These are phyloP conservation scores for Diacarnus erythraeanus DNA, from an alignment of 37 sponge, comb jelly and placozoan species.

Conservation along the genomic window DNA sequence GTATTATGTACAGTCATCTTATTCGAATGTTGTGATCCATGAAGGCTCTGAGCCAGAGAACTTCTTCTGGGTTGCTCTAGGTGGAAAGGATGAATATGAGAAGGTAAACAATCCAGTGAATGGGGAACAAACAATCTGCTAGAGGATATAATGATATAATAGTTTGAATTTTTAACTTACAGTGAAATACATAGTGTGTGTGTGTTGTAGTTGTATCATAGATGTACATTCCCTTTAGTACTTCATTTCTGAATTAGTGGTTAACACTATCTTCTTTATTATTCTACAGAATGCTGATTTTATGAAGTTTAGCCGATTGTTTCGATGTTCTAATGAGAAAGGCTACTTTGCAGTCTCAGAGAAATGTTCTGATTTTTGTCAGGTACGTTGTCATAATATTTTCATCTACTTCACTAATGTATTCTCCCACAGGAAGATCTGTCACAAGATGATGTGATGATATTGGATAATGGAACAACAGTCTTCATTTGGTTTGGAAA, in stretches of 20 bases:
- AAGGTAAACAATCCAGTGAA: conserved; percentile 23
- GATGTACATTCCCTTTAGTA: neutral
- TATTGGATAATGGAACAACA: conserved; percentile 88
- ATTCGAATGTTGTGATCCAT: conserved; percentile 72
- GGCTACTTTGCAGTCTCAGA: conserved; percentile 96
- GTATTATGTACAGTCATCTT: conserved; percentile 46
- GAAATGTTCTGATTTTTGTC: conserved; percentile 92
- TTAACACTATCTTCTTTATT: no score
- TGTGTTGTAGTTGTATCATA: neutral
- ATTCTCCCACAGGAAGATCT: conserved; percentile 71
- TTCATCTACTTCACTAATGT: neutral
- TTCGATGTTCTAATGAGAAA: conserved; percentile 96
- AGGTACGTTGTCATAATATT: conserved; percentile 52
- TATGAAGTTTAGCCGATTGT: conserved; percentile 75
- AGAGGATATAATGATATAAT: neutral
- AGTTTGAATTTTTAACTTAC: neutral
- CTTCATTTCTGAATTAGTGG: neutral
- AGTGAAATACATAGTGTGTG: no score
- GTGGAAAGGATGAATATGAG: conserved; percentile 63
- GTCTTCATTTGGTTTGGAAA: conserved; percentile 95
- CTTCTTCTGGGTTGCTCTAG: conserved; percentile 98
- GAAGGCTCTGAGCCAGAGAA: conserved; percentile 93
- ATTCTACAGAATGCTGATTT: conserved; percentile 73
- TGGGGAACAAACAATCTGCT: neutral
- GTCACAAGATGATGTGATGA: conserved; percentile 94